Base-by-base conservation (phyloP, 2,888 invertebrate species). In the Phyto melanocephala region DNA sequence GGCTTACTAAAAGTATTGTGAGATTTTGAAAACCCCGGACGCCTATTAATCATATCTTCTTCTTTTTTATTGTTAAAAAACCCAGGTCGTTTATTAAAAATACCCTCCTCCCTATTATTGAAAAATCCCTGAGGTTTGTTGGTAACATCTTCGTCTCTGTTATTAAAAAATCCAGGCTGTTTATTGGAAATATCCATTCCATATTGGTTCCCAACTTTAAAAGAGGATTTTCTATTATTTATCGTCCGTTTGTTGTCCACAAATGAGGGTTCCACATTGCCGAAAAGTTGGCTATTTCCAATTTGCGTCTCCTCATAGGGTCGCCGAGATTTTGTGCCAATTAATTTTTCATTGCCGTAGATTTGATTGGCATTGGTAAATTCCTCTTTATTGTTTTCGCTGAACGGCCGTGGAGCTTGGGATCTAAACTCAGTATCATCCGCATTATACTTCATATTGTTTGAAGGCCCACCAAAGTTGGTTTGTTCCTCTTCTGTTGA, bases 291-390 rank as follows among this genome's bases (percentile, higher is more conserved):
- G 15, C 50, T 28, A 33, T 67, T 72, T 17, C 15, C 63, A 40
- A 37, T 47, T 47, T 56, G 45, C 28, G 56, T 56, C 8, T 58
- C 52, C 2, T 50, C 50, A 45, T 67, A 60, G 1, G 52, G 40
- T 3, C 40, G 58, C 2, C 52, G n/a, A n/a, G 11, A 10, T 10
- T 24, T 74, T 7, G 24, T 47, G 15, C 75, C 60, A 2, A 80
- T 52, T 10, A 86, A 63, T 22, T 84, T 80, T 2, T 87, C 87
- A 52, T 86, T 86, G 2, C 70, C 79, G 56, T 85, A 87, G 37
- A 77, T 84, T 47, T 85, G 74, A 13, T 74, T 47, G 5, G 8
- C 35, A 52, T 71, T 63, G 17, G 37, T 82, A 37, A 28, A 33
- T 0, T 50, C 33, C 8, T 67, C 62, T 7, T 45, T 60, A 1